Evolutionary conservation across 2,888 invertebrate genomes (phyloP).

Genomic region (Eilema caniola): DNA sequence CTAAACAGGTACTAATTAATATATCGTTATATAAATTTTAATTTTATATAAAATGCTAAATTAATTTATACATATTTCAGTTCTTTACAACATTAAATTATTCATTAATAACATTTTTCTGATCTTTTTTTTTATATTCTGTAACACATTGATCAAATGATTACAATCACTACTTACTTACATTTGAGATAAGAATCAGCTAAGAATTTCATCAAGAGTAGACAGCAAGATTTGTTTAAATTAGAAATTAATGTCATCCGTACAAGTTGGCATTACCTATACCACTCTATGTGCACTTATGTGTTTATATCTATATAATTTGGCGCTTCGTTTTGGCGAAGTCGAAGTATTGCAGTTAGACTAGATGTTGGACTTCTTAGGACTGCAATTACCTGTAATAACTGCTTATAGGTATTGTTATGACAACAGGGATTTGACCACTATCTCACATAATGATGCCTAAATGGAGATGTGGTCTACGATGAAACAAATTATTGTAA

Average conservation of each 20-base stretch:
- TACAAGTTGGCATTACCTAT: background rate
- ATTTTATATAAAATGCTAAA: slow-evolving; percentile 21
- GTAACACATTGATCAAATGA: background rate
- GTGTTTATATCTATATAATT: too few species aligned
- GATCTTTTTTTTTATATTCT: background rate
- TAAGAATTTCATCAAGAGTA: background rate
- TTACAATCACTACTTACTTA: background rate
- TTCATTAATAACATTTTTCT: background rate
- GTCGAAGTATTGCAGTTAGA: too few species aligned
- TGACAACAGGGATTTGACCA: too few species aligned
- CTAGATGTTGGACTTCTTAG: too few species aligned
- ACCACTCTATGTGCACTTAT: too few species aligned
- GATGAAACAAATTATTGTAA: background rate
- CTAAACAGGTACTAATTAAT: slow-evolving; percentile 50
- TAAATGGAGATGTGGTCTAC: too few species aligned
- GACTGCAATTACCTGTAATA: too few species aligned
- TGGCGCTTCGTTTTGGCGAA: too few species aligned
- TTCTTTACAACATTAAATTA: slow-evolving; percentile 37
- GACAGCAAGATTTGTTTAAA: background rate
- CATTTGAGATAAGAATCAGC: background rate
- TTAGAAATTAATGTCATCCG: background rate
- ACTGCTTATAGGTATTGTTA: too few species aligned
- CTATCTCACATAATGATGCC: too few species aligned
- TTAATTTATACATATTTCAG: slow-evolving; percentile 29
- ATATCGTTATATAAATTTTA: slow-evolving; percentile 20